A percentile compares a stretch with the other conserved stretches of the same genome.
phyloP scores from a whole-genome alignment of 2,888 invertebrate species.

The Drosophila putrida region DNA sequence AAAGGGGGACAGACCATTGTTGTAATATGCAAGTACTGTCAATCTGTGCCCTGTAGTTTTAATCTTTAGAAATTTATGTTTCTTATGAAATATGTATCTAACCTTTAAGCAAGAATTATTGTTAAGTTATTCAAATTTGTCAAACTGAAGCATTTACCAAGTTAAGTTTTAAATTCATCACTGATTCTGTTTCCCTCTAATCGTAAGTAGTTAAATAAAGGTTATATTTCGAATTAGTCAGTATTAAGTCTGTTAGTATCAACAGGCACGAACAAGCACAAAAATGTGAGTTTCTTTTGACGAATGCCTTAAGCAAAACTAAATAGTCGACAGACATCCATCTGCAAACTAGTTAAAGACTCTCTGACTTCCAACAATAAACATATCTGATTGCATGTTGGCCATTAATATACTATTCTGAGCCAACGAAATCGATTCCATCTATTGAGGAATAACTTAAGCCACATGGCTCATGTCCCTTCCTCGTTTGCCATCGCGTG shows the following conservation, averaged over 20 bases:
- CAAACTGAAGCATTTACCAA: no score
- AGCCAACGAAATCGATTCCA: slow-evolving; percentile 45
- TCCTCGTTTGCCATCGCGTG: slow-evolving; percentile 55
- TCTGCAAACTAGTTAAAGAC: background rate
- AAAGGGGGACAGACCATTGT: background rate
- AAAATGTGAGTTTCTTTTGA: background rate
- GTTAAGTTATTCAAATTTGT: no score
- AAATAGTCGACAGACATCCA: background rate
- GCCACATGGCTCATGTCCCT: background rate
- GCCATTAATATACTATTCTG: slow-evolving; percentile 62
- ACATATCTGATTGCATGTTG: slow-evolving; percentile 63
- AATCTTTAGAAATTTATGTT: slow-evolving; percentile 31
- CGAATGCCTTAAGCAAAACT: background rate
- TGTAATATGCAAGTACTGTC: slow-evolving; percentile 20
- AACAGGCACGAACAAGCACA: background rate
- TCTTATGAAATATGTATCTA: slow-evolving; percentile 1
- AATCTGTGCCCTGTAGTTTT: slow-evolving; percentile 52
- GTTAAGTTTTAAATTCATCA: no score
- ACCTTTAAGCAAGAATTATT: no score
- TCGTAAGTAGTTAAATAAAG: background rate
- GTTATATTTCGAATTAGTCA: background rate
- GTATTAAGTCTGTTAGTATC: background rate
- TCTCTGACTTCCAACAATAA: slow-evolving; percentile 56
- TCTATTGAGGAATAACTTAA: slow-evolving; percentile 20
- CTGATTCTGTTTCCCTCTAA: no score